Evolutionary conservation across 2,797 vertebrate species (phyloP).

Genomic region (Artibeus jamaicensis): DNA sequence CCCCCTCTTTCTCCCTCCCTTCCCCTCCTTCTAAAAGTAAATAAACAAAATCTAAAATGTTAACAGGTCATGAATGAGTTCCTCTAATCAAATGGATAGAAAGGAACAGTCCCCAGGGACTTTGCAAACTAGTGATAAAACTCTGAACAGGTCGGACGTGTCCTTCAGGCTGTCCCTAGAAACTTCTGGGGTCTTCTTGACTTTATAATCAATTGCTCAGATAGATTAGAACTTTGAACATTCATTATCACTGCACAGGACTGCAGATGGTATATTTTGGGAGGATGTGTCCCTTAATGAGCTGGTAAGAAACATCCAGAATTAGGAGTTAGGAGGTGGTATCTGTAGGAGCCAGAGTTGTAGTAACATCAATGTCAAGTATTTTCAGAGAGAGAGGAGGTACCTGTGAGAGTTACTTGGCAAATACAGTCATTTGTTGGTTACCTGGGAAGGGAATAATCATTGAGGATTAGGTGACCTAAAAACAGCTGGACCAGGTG

Average conservation of each 20-base stretch:
- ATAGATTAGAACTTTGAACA: neutral
- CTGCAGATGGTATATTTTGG: neutral
- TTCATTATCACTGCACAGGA: neutral
- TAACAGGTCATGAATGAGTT: neutral
- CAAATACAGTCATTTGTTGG: conserved; percentile 41
- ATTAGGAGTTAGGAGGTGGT: neutral
- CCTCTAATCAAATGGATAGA: neutral
- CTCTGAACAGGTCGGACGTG: neutral
- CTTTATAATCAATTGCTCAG: neutral
- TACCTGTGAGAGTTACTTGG: neutral
- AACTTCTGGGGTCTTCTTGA: neutral
- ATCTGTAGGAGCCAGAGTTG: neutral
- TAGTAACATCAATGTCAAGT: neutral
- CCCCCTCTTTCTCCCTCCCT: too few species aligned
- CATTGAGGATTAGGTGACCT: conserved; percentile 53
- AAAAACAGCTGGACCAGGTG: conserved; percentile 56
- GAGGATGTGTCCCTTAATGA: neutral
- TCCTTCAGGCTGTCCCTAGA: neutral
- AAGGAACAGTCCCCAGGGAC: neutral
- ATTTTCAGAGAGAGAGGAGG: neutral
- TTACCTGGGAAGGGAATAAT: neutral
- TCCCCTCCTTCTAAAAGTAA: too few species aligned
- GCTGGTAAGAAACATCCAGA: neutral
- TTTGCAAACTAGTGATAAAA: conserved; percentile 34
- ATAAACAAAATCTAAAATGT: too few species aligned